Conservation (phyloP, 2,113 vertebrate genomes). For the Scomber colias region DNA sequence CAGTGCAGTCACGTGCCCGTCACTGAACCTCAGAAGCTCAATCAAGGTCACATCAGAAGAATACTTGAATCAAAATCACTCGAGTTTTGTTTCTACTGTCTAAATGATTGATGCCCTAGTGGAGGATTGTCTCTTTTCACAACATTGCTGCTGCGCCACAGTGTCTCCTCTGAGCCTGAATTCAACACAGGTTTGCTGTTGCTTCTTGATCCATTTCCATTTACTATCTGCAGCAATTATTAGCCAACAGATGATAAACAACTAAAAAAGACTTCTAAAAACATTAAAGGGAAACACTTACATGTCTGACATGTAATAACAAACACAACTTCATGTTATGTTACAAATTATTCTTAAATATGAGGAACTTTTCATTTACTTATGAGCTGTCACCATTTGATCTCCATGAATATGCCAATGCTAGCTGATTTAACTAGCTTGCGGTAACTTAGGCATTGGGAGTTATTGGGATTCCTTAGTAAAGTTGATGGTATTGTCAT, state of each 20-base stretch:
- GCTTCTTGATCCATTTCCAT: not conserved
- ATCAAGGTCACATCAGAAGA: not conserved
- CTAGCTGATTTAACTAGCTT: not conserved
- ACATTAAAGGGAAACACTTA: slow-evolving; percentile 40
- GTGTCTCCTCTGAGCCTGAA: not conserved
- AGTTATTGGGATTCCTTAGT: not conserved
- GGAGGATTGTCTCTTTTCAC: not conserved
- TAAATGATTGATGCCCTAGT: not conserved
- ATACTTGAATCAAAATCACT: not conserved
- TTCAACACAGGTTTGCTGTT: not conserved
- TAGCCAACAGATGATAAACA: not conserved
- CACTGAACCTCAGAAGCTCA: slow-evolving; percentile 17
- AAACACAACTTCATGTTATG: too few relatives aligned
- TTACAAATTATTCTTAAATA: too few relatives aligned
- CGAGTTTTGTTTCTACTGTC: not conserved
- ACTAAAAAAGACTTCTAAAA: not conserved
- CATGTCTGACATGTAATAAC: too few relatives aligned
- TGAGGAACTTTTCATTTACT: too few relatives aligned
- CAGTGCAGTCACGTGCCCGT: slow-evolving; percentile 19
- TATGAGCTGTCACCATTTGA: not conserved
- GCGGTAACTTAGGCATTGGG: not conserved
- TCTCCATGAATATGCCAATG: not conserved
- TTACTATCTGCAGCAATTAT: slow-evolving; percentile 14
- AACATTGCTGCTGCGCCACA: not conserved
- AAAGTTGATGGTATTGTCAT: not conserved